A percentile compares a stretch with the other conserved stretches of the same genome.
Conservation (phyloP, 2,113 vertebrate species). For the Phodopus roborovskii region DNA sequence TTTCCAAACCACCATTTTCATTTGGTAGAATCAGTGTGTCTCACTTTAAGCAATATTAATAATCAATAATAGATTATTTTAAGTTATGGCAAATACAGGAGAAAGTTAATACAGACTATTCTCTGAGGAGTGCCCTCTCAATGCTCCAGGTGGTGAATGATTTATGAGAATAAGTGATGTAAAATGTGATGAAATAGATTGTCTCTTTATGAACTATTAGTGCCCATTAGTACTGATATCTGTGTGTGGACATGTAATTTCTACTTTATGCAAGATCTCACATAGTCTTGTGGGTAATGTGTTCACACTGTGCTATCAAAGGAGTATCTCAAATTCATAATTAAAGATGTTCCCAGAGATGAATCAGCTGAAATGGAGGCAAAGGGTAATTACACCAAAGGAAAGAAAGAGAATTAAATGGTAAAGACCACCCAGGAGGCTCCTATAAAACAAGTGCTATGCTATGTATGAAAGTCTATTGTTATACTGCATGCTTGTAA, state of each 20-base stretch:
- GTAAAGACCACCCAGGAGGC: fast-evolving
- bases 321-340: neutral
- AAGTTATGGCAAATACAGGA: constrained; percentile 74
- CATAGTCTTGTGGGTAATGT: neutral
- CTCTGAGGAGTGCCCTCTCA: constrained; percentile 79
- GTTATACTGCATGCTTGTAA: neutral
- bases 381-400: neutral
- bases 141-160: constrained; percentile 65
- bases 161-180: constrained; percentile 78
- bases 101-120: constrained; percentile 74
- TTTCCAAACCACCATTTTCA: neutral
- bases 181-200: constrained; percentile 81
- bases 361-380: neutral
- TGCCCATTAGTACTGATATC: constrained; percentile 71
- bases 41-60: constrained; percentile 76
- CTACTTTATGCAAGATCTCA: constrained; percentile 58
- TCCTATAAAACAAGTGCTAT: neutral
- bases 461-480: fast-evolving
- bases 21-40: constrained; percentile 62
- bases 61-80: constrained; percentile 75
- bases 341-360: neutral
- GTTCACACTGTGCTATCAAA: neutral
- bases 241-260: constrained; percentile 71
- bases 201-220: constrained; percentile 79
- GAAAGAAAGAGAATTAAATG: too few relatives aligned